Evolutionary conservation across 1,140 invertebrate genomes (phyloP).

Genomic region (Trichonephila clavata): DNA sequence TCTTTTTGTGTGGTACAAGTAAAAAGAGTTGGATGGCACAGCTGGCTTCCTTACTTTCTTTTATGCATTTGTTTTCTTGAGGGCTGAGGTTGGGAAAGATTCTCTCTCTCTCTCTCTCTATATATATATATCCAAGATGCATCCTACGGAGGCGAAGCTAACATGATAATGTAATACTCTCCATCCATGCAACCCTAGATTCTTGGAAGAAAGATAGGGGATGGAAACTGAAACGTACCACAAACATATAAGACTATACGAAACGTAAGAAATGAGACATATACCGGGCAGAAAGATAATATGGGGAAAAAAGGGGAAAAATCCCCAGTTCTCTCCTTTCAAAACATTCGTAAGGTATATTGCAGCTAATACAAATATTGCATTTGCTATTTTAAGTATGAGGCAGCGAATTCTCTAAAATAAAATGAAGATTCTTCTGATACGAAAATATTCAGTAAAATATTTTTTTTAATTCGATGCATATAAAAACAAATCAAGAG

Average conservation of each 20-base stretch:
- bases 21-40: slow-evolving; percentile 16
- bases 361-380: too few relatives aligned
- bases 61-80: slow-evolving; percentile 4
- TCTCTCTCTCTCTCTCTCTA: background rate
- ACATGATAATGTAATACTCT: slow-evolving; percentile 21
- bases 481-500: too few relatives aligned
- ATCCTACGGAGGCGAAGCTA: background rate
- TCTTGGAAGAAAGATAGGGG: background rate
- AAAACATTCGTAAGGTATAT: background rate
- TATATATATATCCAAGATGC: background rate
- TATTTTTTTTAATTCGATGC: too few relatives aligned
- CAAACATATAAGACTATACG: background rate
- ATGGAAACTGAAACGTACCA: background rate
- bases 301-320: background rate
- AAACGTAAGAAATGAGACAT: background rate
- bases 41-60: slow-evolving; percentile 32
- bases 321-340: background rate
- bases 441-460: too few relatives aligned
- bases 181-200: background rate
- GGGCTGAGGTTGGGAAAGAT: slow-evolving; percentile 15
- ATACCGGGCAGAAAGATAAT: background rate
- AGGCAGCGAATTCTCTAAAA: too few relatives aligned
- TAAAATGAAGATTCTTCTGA: too few relatives aligned
- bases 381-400: too few relatives aligned
- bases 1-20: background rate